Conservation (phyloP, 2,797 vertebrate species). For the Yasuhikotakia modesta region DNA sequence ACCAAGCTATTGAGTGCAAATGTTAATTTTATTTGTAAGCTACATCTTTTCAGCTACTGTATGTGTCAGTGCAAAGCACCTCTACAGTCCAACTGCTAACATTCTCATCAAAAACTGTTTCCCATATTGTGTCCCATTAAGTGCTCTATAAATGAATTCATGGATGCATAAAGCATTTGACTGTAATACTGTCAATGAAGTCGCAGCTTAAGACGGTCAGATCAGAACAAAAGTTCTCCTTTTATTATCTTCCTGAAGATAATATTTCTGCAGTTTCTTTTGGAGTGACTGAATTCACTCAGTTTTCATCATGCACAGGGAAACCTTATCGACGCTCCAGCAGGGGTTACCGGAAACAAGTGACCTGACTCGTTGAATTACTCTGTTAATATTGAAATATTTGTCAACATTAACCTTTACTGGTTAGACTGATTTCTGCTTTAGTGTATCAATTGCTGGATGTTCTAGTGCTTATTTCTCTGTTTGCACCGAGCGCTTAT, state of each 20-base stretch:
- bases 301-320: conserved; percentile 65
- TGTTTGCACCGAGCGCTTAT: conserved; percentile 73
- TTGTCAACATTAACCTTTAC: conserved; percentile 84
- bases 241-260: background rate
- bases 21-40: no score
- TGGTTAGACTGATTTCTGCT: conserved; percentile 74
- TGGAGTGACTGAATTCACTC: conserved; percentile 40
- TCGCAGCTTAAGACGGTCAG: background rate
- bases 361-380: conserved; percentile 77
- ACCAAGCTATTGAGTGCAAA: no score
- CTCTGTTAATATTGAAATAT: conserved; percentile 79
- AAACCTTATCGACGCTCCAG: conserved; percentile 69
- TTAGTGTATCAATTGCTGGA: conserved; percentile 69
- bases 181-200: background rate
- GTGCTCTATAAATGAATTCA: no score
- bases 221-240: background rate
- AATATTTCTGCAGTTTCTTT: background rate
- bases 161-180: no score
- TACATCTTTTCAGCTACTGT: no score
- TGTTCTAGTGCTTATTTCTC: conserved; percentile 68
- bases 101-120: no score
- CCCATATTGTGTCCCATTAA: no score
- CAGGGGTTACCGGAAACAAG: conserved; percentile 71
- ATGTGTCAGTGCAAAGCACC: no score
- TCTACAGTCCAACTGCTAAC: no score